A percentile compares a stretch with the other conserved stretches of the same genome.
These are phyloP conservation scores for Pachyrhynchus sulphureomaculatus DNA, from an alignment of 1,140 invertebrate genomes.

Conservation along the genomic window DNA sequence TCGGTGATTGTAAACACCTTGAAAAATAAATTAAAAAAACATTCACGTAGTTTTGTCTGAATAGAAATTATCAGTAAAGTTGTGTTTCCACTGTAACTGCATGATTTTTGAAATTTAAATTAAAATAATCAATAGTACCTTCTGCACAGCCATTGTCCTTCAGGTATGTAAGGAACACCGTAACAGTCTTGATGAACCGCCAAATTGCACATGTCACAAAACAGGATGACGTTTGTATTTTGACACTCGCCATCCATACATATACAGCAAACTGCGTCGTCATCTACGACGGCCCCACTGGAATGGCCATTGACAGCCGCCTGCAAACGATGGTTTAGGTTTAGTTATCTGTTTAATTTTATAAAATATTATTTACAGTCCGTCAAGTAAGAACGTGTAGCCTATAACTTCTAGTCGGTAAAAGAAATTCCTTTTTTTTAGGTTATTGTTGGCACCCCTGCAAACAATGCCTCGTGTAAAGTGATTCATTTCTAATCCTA, in stretches of 20 bases:
- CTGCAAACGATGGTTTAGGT: conserved; percentile 25
- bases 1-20: conserved; percentile 91
- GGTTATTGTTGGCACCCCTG: no score
- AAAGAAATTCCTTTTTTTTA: no score
- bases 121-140: conserved; percentile 51
- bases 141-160: conserved; percentile 97
- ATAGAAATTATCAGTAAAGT: no score
- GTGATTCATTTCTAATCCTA: no score
- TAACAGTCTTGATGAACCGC: conserved; percentile 99
- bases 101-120: no score
- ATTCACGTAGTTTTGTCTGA: no score
- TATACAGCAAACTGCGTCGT: conserved; percentile 98
- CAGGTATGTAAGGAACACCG: conserved; percentile 98
- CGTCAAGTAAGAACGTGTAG: no score
- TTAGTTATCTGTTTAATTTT: no score
- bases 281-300: conserved; percentile 75
- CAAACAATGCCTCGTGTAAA: no score
- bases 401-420: no score
- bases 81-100: no score
- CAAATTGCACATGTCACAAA: conserved; percentile 99
- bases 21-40: conserved; percentile 7
- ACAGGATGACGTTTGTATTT: conserved; percentile 91
- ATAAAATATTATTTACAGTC: no score
- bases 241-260: conserved; percentile 94
- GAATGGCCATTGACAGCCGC: conserved; percentile 61